A percentile compares a stretch with the other conserved stretches of the same genome.
These are phyloP conservation scores for Cotesia glomerata DNA, from an alignment of 1,140 invertebrate species.

Conservation along the genomic window DNA sequence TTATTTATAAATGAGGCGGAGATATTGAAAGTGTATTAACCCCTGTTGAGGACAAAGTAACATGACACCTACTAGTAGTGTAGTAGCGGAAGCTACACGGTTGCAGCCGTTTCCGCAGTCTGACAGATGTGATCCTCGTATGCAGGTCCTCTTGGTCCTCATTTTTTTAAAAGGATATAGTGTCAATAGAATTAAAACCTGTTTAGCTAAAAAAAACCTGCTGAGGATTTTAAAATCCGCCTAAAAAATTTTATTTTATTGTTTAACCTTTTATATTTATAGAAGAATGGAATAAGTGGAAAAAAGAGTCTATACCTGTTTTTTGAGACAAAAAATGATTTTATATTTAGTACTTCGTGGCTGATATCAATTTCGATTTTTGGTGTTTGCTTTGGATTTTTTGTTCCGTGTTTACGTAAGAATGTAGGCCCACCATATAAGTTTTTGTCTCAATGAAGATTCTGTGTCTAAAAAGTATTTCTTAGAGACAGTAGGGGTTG, in stretches of 20 bases:
- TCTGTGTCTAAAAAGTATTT: not conserved
- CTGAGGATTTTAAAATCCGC: not conserved
- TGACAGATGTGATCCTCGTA: constrained; percentile 49
- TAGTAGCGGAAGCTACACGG: constrained; percentile 47
- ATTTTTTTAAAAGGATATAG: too few species aligned
- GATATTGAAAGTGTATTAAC: constrained; percentile 41
- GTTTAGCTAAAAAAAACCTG: not conserved
- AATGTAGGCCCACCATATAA: not conserved
- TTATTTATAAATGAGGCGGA: not conserved
- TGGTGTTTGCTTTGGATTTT: not conserved
- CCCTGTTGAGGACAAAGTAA: constrained; percentile 38
- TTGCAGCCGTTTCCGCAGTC: constrained; percentile 50
- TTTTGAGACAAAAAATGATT: not conserved
- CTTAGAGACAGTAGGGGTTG: not conserved
- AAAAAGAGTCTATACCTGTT: too few species aligned
- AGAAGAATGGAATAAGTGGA: too few species aligned
- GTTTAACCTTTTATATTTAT: not conserved
- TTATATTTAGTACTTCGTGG: too few species aligned
- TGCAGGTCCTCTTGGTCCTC: not conserved
- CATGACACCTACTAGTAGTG: constrained; percentile 36
- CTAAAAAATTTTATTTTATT: not conserved
- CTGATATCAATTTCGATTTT: not conserved
- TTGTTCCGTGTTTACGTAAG: not conserved
- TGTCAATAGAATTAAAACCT: too few species aligned
- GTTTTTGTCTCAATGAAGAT: not conserved